Evolutionary conservation across 30 jellyfish, hydroid and myxozoan species (phyloP).

Genomic region (Hydractinia echinata): DNA sequence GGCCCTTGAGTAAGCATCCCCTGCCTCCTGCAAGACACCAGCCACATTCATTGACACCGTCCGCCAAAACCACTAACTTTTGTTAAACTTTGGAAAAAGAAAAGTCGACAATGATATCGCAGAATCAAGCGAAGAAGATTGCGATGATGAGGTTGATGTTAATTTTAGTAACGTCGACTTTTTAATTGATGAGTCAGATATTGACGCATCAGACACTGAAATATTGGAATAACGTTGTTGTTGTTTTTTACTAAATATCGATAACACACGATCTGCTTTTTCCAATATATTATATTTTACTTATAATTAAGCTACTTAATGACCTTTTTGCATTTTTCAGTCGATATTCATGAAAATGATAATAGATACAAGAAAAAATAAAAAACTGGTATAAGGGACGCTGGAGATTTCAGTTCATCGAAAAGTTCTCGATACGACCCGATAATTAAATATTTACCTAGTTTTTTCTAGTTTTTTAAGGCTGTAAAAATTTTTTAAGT

Average conservation of each 20-base stretch:
- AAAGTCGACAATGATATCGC: background rate
- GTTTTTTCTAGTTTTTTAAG: background rate
- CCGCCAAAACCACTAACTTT: too few species aligned
- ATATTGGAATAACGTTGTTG: background rate
- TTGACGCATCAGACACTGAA: background rate
- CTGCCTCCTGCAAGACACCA: too few species aligned
- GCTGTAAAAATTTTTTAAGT: background rate
- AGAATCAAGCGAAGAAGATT: background rate
- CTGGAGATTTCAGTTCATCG: background rate
- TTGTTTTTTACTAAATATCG: background rate
- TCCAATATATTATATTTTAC: background rate
- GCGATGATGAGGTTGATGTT: background rate
- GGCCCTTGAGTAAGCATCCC: too few species aligned
- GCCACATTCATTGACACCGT: too few species aligned
- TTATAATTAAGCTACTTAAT: background rate
- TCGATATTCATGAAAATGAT: background rate
- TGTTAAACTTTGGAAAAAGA: too few species aligned
- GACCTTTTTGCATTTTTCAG: background rate
- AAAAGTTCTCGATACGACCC: constrained; percentile 7
- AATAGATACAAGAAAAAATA: background rate
- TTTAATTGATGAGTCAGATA: background rate
- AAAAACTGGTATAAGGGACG: background rate
- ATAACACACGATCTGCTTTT: background rate
- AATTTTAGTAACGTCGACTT: background rate
- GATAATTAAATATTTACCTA: background rate